A percentile compares a stretch with the other conserved stretches of the same genome.
These are phyloP conservation scores for Murina feae DNA, from an alignment of 2,113 vertebrate genomes.

Conservation along the genomic window DNA sequence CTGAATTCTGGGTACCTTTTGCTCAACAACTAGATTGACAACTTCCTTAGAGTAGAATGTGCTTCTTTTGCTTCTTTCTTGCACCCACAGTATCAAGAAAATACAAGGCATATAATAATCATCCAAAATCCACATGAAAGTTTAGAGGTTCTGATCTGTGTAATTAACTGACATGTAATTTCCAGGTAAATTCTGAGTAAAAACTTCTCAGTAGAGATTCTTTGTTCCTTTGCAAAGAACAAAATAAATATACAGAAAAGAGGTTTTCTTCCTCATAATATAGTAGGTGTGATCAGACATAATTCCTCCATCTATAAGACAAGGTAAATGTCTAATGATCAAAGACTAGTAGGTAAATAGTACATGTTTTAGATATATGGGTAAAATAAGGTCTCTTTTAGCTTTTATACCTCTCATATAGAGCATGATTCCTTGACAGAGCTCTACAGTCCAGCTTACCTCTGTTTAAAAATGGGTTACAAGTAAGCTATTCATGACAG, in stretches of 20 bases:
- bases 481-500: not conserved
- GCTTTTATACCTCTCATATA: not conserved
- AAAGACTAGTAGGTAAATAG: not conserved
- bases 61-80: not conserved
- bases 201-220: not conserved
- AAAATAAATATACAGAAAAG: not conserved
- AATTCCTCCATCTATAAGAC: not conserved
- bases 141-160: not conserved
- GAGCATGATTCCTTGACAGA: not conserved
- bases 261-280: not conserved
- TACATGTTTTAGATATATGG: not conserved
- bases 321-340: not conserved
- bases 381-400: not conserved
- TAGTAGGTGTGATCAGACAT: rapidly evolving
- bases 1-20: not conserved
- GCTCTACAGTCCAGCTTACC: not conserved
- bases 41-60: not conserved
- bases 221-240: not conserved
- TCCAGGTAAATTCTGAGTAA: not conserved
- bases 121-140: not conserved
- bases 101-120: not conserved
- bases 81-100: not conserved
- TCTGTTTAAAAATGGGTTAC: not conserved
- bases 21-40: not conserved
- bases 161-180: not conserved